These are phyloP conservation scores for Nesometra sesokonis DNA, from an alignment of 35 echinoderm and acorn worm species.

Conservation along the genomic window DNA sequence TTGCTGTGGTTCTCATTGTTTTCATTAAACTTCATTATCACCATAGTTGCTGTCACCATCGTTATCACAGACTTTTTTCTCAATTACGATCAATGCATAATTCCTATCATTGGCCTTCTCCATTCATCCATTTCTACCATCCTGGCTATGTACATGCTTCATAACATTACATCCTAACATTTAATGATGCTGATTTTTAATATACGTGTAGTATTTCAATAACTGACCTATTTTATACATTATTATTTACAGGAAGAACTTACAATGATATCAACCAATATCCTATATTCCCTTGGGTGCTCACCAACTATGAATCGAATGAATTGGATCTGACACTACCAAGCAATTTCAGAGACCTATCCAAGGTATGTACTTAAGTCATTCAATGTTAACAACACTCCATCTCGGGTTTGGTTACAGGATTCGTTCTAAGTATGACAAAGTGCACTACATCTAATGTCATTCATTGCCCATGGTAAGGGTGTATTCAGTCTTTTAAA, in stretches of 20 bases:
- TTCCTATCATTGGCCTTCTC: too few species aligned
- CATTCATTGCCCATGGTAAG: too few species aligned
- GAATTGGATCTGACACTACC: constrained; percentile 90
- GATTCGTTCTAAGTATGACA: too few species aligned
- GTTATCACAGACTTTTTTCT: too few species aligned
- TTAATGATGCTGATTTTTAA: background rate
- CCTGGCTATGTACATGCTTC: too few species aligned
- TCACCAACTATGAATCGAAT: constrained; percentile 86
- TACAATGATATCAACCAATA: constrained; percentile 99
- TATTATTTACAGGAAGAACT: constrained; percentile 50
- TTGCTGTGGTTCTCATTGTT: too few species aligned
- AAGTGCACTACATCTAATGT: too few species aligned
- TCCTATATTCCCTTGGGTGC: constrained; percentile 96
- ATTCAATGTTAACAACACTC: background rate
- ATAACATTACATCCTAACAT: too few species aligned
- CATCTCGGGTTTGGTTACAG: background rate
- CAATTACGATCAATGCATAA: too few species aligned
- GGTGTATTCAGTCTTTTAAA: background rate
- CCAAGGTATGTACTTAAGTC: constrained; percentile 54
- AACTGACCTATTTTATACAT: background rate
- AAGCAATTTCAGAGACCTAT: constrained; percentile 99
- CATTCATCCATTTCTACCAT: too few species aligned
- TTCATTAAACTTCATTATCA: too few species aligned
- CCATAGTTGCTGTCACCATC: too few species aligned
- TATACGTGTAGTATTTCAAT: background rate